Conservation (phyloP, 1,140 invertebrate species). For the Scaptomyza graminum region DNA sequence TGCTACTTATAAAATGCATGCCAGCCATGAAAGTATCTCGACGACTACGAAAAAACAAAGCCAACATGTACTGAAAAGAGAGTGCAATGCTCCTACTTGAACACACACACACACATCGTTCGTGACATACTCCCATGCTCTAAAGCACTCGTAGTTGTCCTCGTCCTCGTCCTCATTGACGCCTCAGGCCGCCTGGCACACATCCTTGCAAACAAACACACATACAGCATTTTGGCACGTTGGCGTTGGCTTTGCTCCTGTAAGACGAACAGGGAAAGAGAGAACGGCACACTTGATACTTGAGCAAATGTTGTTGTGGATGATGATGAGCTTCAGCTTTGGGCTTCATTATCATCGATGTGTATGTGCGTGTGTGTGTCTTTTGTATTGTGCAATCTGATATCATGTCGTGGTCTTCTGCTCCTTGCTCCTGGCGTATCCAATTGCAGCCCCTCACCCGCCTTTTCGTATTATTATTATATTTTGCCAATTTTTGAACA, state of each 20-base stretch:
- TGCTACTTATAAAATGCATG: slow-evolving; percentile 40
- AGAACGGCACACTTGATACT: slow-evolving; percentile 46
- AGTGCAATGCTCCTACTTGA: slow-evolving; percentile 80
- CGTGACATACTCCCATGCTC: slow-evolving; percentile 70
- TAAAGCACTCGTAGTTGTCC: slow-evolving; percentile 41
- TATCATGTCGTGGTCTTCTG: slow-evolving; percentile 60
- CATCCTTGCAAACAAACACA: slow-evolving; percentile 19
- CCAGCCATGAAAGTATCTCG: slow-evolving; percentile 8
- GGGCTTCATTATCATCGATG: slow-evolving; percentile 33
- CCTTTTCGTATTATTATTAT: slow-evolving; percentile 15
- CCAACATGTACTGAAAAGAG: slow-evolving; percentile 38
- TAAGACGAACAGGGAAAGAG: neutral
- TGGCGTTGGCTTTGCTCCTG: slow-evolving; percentile 41
- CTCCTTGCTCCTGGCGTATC: slow-evolving; percentile 55
- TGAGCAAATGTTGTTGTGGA: slow-evolving; percentile 44
- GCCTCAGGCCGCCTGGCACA: slow-evolving; percentile 34
- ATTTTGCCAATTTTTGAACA: slow-evolving; percentile 20
- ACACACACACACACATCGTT: slow-evolving; percentile 27
- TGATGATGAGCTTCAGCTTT: slow-evolving; percentile 41
- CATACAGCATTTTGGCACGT: slow-evolving; percentile 58
- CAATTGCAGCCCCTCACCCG: slow-evolving; percentile 54
- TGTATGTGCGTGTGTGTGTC: slow-evolving; percentile 14
- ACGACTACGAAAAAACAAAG: neutral
- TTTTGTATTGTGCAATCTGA: slow-evolving; percentile 68
- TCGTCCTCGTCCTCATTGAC: slow-evolving; percentile 15